These are phyloP conservation scores for Bombycilla garrulus DNA, from an alignment of 2,113 vertebrate genomes.

Conservation along the genomic window DNA sequence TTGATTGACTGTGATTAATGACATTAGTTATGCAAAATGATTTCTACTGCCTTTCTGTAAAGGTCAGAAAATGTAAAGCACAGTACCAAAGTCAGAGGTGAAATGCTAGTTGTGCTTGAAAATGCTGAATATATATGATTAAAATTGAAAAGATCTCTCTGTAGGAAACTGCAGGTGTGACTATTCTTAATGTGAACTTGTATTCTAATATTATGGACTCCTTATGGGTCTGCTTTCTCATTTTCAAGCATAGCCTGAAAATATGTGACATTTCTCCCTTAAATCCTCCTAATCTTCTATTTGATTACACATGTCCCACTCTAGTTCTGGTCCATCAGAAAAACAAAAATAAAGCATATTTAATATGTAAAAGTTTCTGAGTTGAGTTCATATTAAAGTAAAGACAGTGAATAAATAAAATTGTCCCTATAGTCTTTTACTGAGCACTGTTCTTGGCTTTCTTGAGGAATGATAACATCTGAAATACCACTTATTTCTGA, in stretches of 20 bases:
- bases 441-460: background rate
- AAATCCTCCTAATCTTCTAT: slow-evolving; percentile 20
- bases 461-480: background rate
- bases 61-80: background rate
- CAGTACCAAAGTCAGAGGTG: background rate
- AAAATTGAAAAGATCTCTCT: background rate
- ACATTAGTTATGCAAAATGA: background rate
- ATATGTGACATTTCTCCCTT: background rate
- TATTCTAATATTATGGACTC: background rate
- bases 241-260: background rate
- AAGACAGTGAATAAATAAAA: background rate
- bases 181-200: background rate
- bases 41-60: background rate
- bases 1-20: background rate
- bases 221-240: background rate
- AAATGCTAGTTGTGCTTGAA: background rate
- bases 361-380: background rate
- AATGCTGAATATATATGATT: background rate
- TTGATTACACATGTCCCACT: background rate
- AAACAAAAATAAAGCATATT: background rate
- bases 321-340: background rate
- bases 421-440: background rate
- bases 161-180: background rate
- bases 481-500: background rate
- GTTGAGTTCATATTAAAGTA: background rate